Percentiles rank a stretch among this genome's conserved stretches.
These are phyloP conservation scores for Pseudomyrmex flavicornis DNA, from an alignment of 1,140 invertebrate genomes.

Conservation along the genomic window DNA sequence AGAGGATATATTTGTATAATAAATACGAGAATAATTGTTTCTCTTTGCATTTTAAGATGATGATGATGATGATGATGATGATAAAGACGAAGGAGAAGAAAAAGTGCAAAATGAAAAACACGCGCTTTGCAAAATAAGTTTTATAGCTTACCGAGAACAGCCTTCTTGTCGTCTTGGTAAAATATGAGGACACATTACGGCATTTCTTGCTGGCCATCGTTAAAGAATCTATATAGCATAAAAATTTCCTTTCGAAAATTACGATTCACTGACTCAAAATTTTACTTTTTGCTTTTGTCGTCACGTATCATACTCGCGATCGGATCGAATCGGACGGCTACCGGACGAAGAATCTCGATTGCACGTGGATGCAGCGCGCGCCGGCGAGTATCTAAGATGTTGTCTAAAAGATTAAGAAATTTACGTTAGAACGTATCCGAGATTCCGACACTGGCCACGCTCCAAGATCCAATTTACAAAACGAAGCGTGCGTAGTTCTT, in stretches of 20 bases:
- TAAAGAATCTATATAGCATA: neutral
- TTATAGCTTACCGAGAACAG: constrained; percentile 71
- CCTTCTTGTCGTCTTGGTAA: constrained; percentile 60
- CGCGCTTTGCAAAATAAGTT: neutral
- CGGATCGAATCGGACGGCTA: neutral
- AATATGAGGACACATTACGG: constrained; percentile 50
- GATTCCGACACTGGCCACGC: constrained; percentile 21
- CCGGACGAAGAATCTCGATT: neutral
- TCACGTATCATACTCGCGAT: neutral
- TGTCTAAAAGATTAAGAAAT: constrained; percentile 36
- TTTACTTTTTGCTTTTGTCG: neutral
- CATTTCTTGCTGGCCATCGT: constrained; percentile 65
- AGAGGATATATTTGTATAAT: no score
- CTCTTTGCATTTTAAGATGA: no score
- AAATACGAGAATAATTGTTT: no score
- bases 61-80: no score
- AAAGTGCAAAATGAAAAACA: neutral
- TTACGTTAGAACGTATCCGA: neutral
- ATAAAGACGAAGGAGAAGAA: no score
- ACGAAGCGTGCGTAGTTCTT: neutral
- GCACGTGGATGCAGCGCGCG: constrained; percentile 33
- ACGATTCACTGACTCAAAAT: constrained; percentile 25
- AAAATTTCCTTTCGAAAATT: constrained; percentile 11
- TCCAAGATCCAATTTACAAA: constrained; percentile 45
- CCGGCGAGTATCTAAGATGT: neutral